Evolutionary conservation across 1,140 invertebrate genomes (phyloP).

Genomic region (Drosophila prosaltans): DNA sequence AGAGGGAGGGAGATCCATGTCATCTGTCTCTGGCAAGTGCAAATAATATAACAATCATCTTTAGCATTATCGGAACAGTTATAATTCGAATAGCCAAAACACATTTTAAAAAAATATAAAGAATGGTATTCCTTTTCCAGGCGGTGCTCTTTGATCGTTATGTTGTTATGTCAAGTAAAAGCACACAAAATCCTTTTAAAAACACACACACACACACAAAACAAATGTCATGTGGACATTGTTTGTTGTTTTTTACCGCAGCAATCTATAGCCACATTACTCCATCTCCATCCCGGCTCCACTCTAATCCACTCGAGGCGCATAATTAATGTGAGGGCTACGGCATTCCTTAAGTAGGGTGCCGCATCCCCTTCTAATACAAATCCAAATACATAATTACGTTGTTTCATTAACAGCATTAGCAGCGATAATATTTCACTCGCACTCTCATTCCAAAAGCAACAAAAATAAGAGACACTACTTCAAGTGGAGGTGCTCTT

Average conservation of each 20-base stretch:
- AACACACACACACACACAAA: constrained; percentile 34
- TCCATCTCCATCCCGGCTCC: neutral
- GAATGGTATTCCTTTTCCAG: neutral
- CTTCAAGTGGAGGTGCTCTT: constrained; percentile 55
- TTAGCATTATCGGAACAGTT: neutral
- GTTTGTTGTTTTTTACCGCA: constrained; percentile 51
- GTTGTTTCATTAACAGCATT: constrained; percentile 80
- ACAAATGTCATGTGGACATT: constrained; percentile 56
- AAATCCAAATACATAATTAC: constrained; percentile 58
- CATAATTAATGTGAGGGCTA: constrained; percentile 74
- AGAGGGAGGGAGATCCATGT: constrained; percentile 22
- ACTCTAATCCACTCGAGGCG: constrained; percentile 38
- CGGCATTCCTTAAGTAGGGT: constrained; percentile 61
- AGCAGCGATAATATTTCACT: constrained; percentile 78
- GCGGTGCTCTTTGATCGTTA: constrained; percentile 32
- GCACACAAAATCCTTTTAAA: constrained; percentile 67
- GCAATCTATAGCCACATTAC: constrained; percentile 21
- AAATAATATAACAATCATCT: constrained; percentile 51
- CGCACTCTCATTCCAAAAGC: constrained; percentile 19
- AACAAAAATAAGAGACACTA: constrained; percentile 41
- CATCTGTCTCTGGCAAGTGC: constrained; percentile 33
- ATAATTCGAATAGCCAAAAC: neutral
- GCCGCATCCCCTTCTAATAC: constrained; percentile 63
- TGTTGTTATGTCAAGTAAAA: constrained; percentile 45
- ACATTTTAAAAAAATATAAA: neutral